These are phyloP conservation scores for Pocillopora verrucosa DNA, from an alignment of 64 coral and sea anemone genomes.

Conservation along the genomic window DNA sequence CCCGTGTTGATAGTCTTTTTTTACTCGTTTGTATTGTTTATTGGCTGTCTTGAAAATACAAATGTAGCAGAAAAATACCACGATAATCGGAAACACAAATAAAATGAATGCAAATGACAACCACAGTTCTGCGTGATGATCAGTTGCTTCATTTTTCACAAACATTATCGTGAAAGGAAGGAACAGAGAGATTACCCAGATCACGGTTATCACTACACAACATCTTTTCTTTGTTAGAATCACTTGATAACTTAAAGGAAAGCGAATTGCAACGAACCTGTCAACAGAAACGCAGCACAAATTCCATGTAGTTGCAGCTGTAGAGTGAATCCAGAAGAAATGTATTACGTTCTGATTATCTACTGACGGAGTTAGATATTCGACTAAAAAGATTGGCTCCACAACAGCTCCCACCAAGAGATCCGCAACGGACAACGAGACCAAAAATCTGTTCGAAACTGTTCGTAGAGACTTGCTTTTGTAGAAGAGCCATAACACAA, in stretches of 20 bases:
- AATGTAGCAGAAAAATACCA: too few relatives aligned
- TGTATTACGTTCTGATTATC: too few relatives aligned
- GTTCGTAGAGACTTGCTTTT: not conserved
- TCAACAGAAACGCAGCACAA: constrained; percentile 18
- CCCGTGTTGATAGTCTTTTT: not conserved
- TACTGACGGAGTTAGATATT: too few relatives aligned
- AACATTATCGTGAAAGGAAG: not conserved
- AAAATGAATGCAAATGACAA: not conserved
- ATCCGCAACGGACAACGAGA: not conserved
- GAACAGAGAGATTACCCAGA: not conserved
- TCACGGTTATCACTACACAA: not conserved
- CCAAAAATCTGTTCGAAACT: constrained; percentile 7
- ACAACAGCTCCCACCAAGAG: not conserved
- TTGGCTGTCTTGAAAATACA: too few relatives aligned
- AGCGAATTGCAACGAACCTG: constrained; percentile 5
- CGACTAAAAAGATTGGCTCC: not conserved
- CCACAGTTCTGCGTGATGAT: too few relatives aligned
- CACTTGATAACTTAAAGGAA: constrained; percentile 5
- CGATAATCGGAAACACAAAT: not conserved
- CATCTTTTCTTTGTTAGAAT: not conserved
- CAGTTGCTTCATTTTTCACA: too few relatives aligned
- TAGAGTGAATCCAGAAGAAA: too few relatives aligned
- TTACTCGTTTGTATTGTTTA: not conserved
- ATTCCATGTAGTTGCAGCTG: not conserved
- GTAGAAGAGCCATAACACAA: constrained; percentile 5